Base-by-base conservation (phyloP, 1,140 invertebrate genomes). In the Drosophila arawakana region DNA sequence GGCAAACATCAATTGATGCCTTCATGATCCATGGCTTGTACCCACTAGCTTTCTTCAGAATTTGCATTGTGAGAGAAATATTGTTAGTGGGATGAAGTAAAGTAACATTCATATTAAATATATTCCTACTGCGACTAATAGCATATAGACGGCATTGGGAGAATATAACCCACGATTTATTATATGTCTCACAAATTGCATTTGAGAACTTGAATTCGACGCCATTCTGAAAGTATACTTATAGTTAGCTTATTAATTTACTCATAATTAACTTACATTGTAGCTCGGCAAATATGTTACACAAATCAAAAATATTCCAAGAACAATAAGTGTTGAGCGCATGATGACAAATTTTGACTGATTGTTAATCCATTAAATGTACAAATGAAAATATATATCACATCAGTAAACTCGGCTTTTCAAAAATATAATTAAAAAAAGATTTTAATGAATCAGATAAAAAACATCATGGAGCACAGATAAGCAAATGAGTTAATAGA, bases 1-100 rank as follows among this genome's bases (percentile, higher is more conserved):
- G n/a, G n/a, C 71, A 73, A 0, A 2, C 41, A 39, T 73, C 55
- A 9, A 73, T 43, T 0, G 3, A 10, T 8, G 9, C 44, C 10
- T 63, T 69, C 0, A 35, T n/a, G 3, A 74, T 9, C 44, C 50
- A 70, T 3, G 70, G 70, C 18, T 44, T 59, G 15, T 72, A 71
- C 1, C 55, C 57, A 46, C 68, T 73, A 0, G 46, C 71, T 35
- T 34, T 67, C 9, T 41, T 59, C 9, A 59, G 50, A 4, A 59
- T 1, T 9, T 68, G 46, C 0, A 1, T 1, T 2, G 18, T 7
- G 2, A 68, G 9, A 7, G 1, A 1, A 1, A 34, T 13, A 1
- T 18, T 21, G 2, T 59, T 25, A 0, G 15, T 11, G 4, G 66
- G 55, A 52, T 61, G 47, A 6, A 9, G 37, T 0, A 47, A 0